Evolutionary conservation across 1,140 invertebrate genomes (phyloP), one percentile per base, ranked within the genome.

Genomic region (Drepana arcuata): DNA sequence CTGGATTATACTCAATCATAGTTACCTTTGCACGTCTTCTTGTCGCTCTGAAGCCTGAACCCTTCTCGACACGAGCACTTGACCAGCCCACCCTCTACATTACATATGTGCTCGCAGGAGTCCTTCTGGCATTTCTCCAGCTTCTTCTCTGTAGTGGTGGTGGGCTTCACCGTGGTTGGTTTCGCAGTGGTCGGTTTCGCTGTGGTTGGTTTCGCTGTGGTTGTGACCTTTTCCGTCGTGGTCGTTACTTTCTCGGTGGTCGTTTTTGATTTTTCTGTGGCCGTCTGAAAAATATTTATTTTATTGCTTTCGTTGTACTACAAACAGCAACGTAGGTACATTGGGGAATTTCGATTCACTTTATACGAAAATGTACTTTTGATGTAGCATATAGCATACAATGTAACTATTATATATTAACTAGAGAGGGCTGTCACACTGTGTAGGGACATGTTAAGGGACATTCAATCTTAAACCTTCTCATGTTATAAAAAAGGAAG

Each of bases 101-200:
- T 54, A 77, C 90, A 92, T 15, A 84, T 70, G 32, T 92, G 89
- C 10, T 87, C 83, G 72, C 90, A 92, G 2, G 89, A 89, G 46
- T 90, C 89, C 46, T 86, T 64, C 39, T 75, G 75, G 65, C 88
- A 89, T 41, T 58, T 61, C 3, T 41, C 37, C 32, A 41, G 44
- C 13, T 59, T 64, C 26, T 45, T 59, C 38, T 53, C 38, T 36
- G 56, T 63, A 14, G 64, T 66, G 9, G 50, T 57, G 32, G 47
- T 47, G 30, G 30, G 38, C 16, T 41, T 51, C 32, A 39, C 42
- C 10, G 47, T 56, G 7, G 39, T 52, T 2, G 21, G 45, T 16
- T 32, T 29, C 31, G 34, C 27, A 32, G 25, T 39, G 21, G 18
- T 59, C 38, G 51, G 35, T 36, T 54, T 63, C 15, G 64, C 64